Conservation (phyloP, 2,797 vertebrate species). For the Echeneis naucrates region DNA sequence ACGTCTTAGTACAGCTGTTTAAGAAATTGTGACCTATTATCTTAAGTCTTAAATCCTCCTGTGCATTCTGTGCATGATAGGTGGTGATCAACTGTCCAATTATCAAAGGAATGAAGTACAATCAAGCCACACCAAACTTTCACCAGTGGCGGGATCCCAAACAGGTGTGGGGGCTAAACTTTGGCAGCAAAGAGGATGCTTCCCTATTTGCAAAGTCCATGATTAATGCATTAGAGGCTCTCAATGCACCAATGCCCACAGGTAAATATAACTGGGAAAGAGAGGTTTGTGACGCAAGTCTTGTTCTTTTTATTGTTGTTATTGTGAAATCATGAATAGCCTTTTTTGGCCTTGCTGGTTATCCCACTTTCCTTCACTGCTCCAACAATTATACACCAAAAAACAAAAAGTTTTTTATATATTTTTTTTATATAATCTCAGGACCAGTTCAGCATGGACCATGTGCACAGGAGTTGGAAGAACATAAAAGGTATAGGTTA, state of each 20-base stretch:
- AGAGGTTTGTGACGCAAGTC: too few species aligned
- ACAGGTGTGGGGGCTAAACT: slow-evolving; percentile 93
- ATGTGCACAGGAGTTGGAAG: slow-evolving; percentile 81
- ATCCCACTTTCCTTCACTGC: too few species aligned
- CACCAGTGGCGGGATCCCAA: slow-evolving; percentile 90
- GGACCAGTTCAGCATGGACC: slow-evolving; percentile 77
- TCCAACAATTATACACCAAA: neutral
- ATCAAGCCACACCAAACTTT: slow-evolving; percentile 90
- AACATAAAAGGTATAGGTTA: slow-evolving; percentile 85
- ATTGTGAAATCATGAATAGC: neutral
- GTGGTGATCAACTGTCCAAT: slow-evolving; percentile 93
- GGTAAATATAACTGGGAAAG: slow-evolving; percentile 43
- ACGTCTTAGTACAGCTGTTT: neutral
- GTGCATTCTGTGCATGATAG: slow-evolving; percentile 62
- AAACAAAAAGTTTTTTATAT: too few species aligned
- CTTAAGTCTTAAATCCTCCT: neutral
- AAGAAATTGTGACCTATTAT: neutral
- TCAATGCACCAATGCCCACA: slow-evolving; percentile 50
- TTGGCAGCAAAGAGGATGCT: slow-evolving; percentile 88
- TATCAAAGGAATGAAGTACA: slow-evolving; percentile 88
- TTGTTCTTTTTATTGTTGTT: too few species aligned
- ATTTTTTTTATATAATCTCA: too few species aligned
- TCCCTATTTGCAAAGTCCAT: slow-evolving; percentile 81
- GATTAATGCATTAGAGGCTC: slow-evolving; percentile 67
- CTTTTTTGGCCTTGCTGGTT: too few species aligned